These are phyloP conservation scores for Sminthopsis crassicaudata DNA, from an alignment of 2,113 vertebrate genomes.

Conservation along the genomic window DNA sequence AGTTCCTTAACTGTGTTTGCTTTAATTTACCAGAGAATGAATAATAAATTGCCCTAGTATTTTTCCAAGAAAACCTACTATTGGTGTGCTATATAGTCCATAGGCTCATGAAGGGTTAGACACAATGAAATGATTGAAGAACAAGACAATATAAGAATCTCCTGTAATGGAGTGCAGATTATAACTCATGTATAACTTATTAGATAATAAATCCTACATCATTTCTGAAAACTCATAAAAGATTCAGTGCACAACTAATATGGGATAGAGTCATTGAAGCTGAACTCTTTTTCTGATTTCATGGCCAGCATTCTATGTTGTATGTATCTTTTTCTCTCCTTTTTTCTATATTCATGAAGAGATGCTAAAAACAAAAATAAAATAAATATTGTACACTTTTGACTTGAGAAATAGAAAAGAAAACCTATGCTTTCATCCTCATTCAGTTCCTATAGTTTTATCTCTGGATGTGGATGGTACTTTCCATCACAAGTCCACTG, in stretches of 20 bases:
- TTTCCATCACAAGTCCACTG: too few relatives aligned
- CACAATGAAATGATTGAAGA: too few relatives aligned
- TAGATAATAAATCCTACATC: neutral
- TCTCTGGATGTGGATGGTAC: too few relatives aligned
- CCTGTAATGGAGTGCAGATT: neutral
- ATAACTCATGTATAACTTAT: neutral
- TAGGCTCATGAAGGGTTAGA: too few relatives aligned
- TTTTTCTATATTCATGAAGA: conserved; percentile 34
- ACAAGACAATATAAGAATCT: neutral
- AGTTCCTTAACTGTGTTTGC: too few relatives aligned
- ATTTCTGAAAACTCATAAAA: neutral
- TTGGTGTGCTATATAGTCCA: too few relatives aligned
- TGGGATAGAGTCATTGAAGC: neutral
- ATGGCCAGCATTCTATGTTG: neutral
- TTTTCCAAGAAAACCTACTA: too few relatives aligned
- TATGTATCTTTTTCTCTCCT: neutral
- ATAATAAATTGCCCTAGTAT: too few relatives aligned
- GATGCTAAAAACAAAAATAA: conserved; percentile 32
- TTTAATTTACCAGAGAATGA: too few relatives aligned
- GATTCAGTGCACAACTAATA: neutral
- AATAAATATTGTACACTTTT: conserved; percentile 38
- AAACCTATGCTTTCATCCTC: neutral
- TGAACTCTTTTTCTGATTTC: too few relatives aligned
- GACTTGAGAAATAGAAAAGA: conserved; percentile 18
- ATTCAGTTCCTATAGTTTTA: too few relatives aligned